Percentiles rank a stretch among this genome's conserved stretches.
Evolutionary conservation across 2,113 vertebrate species (phyloP).

Genomic region (Syrmaticus mikado): DNA sequence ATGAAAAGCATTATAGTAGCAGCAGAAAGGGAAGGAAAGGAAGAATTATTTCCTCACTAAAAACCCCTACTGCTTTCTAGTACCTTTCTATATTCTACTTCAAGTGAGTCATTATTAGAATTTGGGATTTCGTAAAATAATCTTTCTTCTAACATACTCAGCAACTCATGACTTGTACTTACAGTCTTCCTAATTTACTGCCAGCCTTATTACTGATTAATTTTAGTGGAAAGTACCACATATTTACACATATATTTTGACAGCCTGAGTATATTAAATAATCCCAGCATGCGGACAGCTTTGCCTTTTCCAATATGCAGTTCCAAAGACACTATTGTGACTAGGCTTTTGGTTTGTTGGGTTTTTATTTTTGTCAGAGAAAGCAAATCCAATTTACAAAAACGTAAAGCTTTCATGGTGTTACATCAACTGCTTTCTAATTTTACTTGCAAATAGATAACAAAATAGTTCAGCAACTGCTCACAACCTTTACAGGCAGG

Average conservation of each 20-base stretch:
- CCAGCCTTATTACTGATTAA: background rate
- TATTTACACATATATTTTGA: background rate
- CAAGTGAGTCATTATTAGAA: background rate
- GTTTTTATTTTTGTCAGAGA: background rate
- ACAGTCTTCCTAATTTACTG: background rate
- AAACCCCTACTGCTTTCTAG: background rate
- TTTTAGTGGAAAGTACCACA: background rate
- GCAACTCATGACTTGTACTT: background rate
- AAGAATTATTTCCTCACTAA: background rate
- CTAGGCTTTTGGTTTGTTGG: background rate
- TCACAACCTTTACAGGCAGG: background rate
- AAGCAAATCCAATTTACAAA: constrained; percentile 33
- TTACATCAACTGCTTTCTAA: constrained; percentile 6
- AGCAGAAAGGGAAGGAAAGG: background rate
- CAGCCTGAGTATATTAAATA: background rate
- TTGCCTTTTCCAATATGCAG: background rate
- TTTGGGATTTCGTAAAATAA: background rate
- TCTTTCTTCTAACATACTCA: background rate
- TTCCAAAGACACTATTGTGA: background rate
- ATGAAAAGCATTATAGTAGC: background rate
- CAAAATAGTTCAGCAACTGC: background rate
- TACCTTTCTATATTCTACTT: background rate
- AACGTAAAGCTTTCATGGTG: background rate
- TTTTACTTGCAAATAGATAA: constrained; percentile 33
- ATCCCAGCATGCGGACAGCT: background rate